Evolutionary conservation across 2,113 vertebrate species (phyloP), one percentile per base, ranked within the genome.

Genomic region (Pelodiscus sinensis): DNA sequence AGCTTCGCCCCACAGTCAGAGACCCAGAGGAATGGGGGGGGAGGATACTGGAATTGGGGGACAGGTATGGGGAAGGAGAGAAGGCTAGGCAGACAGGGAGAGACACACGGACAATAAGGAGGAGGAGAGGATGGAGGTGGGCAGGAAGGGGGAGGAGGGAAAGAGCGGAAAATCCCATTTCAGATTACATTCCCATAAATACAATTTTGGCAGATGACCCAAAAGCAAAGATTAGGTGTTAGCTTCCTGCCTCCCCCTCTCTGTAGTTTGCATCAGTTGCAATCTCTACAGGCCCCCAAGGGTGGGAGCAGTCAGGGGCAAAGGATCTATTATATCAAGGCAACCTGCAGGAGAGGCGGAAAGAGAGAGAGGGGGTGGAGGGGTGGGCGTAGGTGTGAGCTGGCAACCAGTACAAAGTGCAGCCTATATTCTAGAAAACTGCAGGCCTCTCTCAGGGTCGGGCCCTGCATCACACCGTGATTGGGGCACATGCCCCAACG

Each of bases 1-100:
- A 98, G 97, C 96, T 50, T 97, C 92, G 92, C 96, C 98, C 97
- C 82, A 93, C 56, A 97, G 96, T 96, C 94, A 93, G 93, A 90
- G 75, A 90, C 29, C 82, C 87, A 96, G 80, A 89, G 79, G 86
- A 92, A 87, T 29, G 56, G 85, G 21, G 90, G 90, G 79, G 88
- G 35, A 6, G 2, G 87, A 56, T 44, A 44, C 4, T 44, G 44
- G 44, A 44, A 44, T 44, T 44, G 88, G 90, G 57, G 11, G 82
- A 14, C 14, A 12, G 52, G 52, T 4, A 44, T 44, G 44, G 86
- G 0, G 50, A 71, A 93, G 93, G 94, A 89, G 82, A 81, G 86
- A 86, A 94, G 86, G 84, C 3, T 3, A 86, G 96, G 89, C 92
- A 86, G 92, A 95, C 87, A 94, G 85, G 78, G 88, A 94, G 29